These are phyloP conservation scores for Elymnias hypermnestra DNA, from an alignment of 1,140 invertebrate genomes.

Conservation along the genomic window DNA sequence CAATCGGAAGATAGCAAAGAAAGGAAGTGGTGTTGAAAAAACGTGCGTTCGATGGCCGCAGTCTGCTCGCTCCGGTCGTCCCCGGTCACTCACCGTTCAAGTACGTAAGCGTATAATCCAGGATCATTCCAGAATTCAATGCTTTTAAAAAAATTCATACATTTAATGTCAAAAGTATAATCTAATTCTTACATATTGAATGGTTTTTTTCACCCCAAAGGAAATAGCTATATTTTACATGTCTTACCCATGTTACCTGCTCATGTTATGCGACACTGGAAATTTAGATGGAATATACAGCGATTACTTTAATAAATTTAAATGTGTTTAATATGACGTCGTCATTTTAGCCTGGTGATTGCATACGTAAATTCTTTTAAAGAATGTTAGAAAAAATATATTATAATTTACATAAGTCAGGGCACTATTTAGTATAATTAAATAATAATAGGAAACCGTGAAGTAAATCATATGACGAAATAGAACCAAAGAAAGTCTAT, in stretches of 20 bases:
- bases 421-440: too few relatives aligned
- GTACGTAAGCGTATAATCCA: constrained; percentile 22
- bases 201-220: constrained; percentile 7
- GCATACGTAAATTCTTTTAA: too few relatives aligned
- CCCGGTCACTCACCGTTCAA: constrained; percentile 42
- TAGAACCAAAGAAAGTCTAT: too few relatives aligned
- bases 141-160: constrained; percentile 25
- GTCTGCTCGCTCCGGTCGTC: constrained; percentile 23
- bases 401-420: too few relatives aligned
- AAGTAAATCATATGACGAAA: too few relatives aligned
- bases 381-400: too few relatives aligned
- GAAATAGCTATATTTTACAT: constrained; percentile 2
- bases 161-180: constrained; percentile 22
- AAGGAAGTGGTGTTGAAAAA: constrained; percentile 32
- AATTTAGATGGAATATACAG: too few relatives aligned
- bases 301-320: too few relatives aligned
- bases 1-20: constrained; percentile 28
- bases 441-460: too few relatives aligned
- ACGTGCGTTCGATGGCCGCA: constrained; percentile 31
- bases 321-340: too few relatives aligned
- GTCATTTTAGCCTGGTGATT: too few relatives aligned
- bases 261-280: too few relatives aligned
- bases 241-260: neutral
- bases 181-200: constrained; percentile 15
- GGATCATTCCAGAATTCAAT: constrained; percentile 27